These are phyloP conservation scores for Sceloporus undulatus DNA, from an alignment of 2,113 vertebrate genomes.

Conservation along the genomic window DNA sequence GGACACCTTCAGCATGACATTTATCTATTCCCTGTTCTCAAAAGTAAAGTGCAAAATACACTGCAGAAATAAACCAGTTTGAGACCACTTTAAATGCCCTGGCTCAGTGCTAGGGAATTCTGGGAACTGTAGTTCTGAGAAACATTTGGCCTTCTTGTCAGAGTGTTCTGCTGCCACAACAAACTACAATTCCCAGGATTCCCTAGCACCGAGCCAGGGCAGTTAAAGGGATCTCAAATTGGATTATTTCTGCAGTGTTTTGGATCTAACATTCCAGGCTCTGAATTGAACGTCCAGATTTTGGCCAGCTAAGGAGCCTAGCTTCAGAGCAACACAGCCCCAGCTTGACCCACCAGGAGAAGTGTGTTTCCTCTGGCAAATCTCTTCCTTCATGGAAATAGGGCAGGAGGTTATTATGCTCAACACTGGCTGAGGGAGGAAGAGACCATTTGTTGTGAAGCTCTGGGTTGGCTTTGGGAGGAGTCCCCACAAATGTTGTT, in stretches of 20 bases:
- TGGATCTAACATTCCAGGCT: neutral
- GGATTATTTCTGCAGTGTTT: too few relatives aligned
- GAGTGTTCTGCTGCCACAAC: too few relatives aligned
- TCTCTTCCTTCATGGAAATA: neutral
- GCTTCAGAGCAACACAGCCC: neutral
- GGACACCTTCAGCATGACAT: neutral
- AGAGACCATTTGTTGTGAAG: neutral
- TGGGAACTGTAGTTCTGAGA: too few relatives aligned
- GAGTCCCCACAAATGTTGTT: conserved; percentile 53
- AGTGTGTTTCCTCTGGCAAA: neutral
- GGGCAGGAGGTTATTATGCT: neutral
- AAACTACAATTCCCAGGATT: too few relatives aligned
- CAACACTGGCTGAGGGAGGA: neutral
- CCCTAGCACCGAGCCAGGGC: too few relatives aligned
- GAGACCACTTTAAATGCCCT: too few relatives aligned
- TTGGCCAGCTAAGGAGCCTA: neutral
- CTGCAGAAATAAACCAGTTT: too few relatives aligned
- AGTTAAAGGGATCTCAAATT: too few relatives aligned
- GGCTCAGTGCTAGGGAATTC: too few relatives aligned
- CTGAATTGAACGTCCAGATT: neutral
- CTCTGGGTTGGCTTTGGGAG: neutral
- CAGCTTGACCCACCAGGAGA: neutral
- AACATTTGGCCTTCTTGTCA: too few relatives aligned
- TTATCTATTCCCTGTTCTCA: neutral
- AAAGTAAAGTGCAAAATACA: too few relatives aligned